Percentiles rank a stretch among this genome's conserved stretches.
phyloP scores from a whole-genome alignment of 2,797 vertebrate species.

The Megalops cyprinoides region DNA sequence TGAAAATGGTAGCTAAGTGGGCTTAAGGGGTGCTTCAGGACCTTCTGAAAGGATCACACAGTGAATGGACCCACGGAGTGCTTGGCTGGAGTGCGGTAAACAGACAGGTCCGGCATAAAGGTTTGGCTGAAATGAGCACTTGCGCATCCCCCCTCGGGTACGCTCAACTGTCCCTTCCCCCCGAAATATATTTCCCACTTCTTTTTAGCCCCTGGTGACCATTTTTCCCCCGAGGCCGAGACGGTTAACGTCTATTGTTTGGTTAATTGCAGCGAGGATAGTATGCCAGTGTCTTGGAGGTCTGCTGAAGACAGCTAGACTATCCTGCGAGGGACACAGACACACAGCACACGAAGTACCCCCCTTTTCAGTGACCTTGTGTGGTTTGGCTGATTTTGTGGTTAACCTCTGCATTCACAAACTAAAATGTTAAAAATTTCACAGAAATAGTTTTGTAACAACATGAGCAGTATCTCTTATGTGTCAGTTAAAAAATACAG shows the following conservation, averaged over 20 bases:
- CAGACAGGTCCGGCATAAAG: slow-evolving; percentile 99
- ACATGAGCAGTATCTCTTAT: not conserved
- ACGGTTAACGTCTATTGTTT: slow-evolving; percentile 98
- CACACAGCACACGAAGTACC: slow-evolving; percentile 20
- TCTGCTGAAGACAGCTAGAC: slow-evolving; percentile 98
- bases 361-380: too few relatives aligned
- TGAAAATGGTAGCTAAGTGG: slow-evolving; percentile 99
- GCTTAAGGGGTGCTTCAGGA: slow-evolving; percentile 99
- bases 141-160: slow-evolving; percentile 89
- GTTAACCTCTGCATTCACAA: too few relatives aligned
- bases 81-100: slow-evolving; percentile 99
- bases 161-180: slow-evolving; percentile 97
- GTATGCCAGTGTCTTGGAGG: slow-evolving; percentile 99
- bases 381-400: too few relatives aligned
- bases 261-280: slow-evolving; percentile 99
- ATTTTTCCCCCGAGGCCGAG: slow-evolving; percentile 75
- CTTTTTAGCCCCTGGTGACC: slow-evolving; percentile 22
- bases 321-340: slow-evolving; percentile 97
- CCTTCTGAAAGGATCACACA: slow-evolving; percentile 96
- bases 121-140: slow-evolving; percentile 99
- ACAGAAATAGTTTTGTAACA: too few relatives aligned
- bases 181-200: slow-evolving; percentile 79
- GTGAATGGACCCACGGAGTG: slow-evolving; percentile 98
- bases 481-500: not conserved
- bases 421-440: too few relatives aligned